Evolutionary conservation across 2,888 invertebrate genomes (phyloP), one percentile per base, ranked within the genome.

Genomic region (Meteorus cinctellus): DNA sequence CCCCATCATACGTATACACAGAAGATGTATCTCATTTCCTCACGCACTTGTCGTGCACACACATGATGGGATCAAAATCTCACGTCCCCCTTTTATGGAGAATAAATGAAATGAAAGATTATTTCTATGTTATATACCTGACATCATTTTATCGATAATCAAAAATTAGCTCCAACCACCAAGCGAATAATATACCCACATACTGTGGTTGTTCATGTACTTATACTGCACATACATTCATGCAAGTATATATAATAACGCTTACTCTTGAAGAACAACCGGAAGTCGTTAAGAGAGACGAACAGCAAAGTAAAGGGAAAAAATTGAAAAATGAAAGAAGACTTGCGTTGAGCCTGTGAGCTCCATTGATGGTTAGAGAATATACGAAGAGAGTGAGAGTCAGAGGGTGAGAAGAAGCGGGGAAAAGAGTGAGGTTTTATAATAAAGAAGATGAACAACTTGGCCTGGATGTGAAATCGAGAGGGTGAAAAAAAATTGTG

Each of bases 181-280:
- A 72, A 66, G 75, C 72, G 76, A 79, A 74, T 77, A 55, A 55
- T 55, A 55, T 19, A 19, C n/a, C 36, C 8, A 41, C 41, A 41
- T 12, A 41, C 12, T 41, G 12, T 41, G 12, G 12, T 41, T 41
- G 8, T 12, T 12, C 12, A 41, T 41, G 41, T 12, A 31, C 51
- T 48, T 36, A n/a, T 19, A 12, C 34, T n/a, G 16, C 34, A 6
- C 34, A 5, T 10, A 45, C 45, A 48, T 48, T 4, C n/a, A n/a
- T 55, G n/a, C 10, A 8, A 34, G 55, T 55, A 55, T 55, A 55
- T 4, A 19, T 19, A 55, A 8, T 4, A 24, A 19, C 19, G n/a
- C 1, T 55, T 19, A 41, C 31, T 62, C 29, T 16, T 24, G 29
- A 10, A 16, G n/a, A 31, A 34, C 31, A 59, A 72, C 72, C 65